Conservation (phyloP, 2,113 vertebrate genomes). For the Columbina picui region DNA sequence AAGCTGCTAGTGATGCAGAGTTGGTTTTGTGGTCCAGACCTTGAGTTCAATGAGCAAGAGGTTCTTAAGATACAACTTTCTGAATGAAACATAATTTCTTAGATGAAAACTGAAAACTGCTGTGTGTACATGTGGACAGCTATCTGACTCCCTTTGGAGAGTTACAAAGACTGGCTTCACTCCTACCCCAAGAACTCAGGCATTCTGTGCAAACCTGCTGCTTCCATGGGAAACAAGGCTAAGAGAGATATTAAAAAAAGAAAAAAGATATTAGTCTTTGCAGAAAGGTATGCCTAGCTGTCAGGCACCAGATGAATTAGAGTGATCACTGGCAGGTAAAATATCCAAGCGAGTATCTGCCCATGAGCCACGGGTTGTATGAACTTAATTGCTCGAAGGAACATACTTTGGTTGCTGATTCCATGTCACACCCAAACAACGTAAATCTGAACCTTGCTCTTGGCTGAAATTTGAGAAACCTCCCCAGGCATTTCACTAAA, state of each 20-base stretch:
- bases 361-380: neutral
- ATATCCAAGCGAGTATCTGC: neutral
- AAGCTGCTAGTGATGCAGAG: neutral
- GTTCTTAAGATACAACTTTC: neutral
- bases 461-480: slow-evolving; percentile 33
- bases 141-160: neutral
- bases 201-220: neutral
- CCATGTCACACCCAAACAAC: slow-evolving; percentile 38
- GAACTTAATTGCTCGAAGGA: slow-evolving; percentile 21
- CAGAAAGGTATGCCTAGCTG: neutral
- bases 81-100: neutral
- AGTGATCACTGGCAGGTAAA: neutral
- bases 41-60: neutral
- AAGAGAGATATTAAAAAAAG: neutral
- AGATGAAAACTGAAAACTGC: neutral
- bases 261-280: neutral
- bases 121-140: neutral
- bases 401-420: slow-evolving; percentile 42
- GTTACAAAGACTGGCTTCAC: neutral
- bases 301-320: slow-evolving; percentile 2
- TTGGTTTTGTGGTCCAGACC: neutral
- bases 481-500: neutral
- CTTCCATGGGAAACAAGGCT: neutral
- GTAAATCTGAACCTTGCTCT: slow-evolving; percentile 30
- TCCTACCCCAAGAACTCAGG: neutral